A percentile compares a stretch with the other conserved stretches of the same genome.
phyloP scores from a whole-genome alignment of 2,888 invertebrate species.

The Subacronicta megacephala region DNA sequence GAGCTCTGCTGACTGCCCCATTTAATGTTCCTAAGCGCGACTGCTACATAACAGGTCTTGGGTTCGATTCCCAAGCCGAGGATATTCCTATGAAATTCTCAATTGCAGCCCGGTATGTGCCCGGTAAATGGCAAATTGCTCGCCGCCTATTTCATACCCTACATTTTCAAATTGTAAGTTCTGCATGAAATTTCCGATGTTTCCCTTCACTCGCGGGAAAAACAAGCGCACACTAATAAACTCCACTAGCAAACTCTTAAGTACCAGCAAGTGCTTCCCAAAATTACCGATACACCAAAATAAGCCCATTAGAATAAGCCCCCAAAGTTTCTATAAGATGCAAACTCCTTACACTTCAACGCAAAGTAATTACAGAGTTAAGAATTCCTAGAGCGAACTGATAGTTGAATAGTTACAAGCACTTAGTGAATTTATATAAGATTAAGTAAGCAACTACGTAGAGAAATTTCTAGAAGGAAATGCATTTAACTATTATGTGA shows the following conservation, averaged over 20 bases:
- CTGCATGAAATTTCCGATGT: no score
- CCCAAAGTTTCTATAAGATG: conserved; percentile 44
- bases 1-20: no score
- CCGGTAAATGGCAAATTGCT: no score
- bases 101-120: no score
- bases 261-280: conserved; percentile 51
- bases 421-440: conserved; percentile 48
- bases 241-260: conserved; percentile 36
- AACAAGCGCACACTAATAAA: conserved; percentile 30
- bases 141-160: no score
- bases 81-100: no score
- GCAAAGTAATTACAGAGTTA: conserved; percentile 52
- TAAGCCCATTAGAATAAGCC: conserved; percentile 55
- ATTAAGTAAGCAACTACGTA: conserved; percentile 31
- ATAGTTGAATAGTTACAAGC: conserved; percentile 42
- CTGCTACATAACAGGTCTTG: no score
- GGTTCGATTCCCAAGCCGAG: no score
- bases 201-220: conserved; percentile 17
- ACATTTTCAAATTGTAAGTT: no score
- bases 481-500: conserved; percentile 53
- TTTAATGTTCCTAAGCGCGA: no score
- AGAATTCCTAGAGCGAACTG: conserved; percentile 45
- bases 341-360: conserved; percentile 35
- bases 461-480: conserved; percentile 46
- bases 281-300: conserved; percentile 45